Evolutionary conservation across 2,888 invertebrate species (phyloP).

Genomic region (Cantharis lateralis): DNA sequence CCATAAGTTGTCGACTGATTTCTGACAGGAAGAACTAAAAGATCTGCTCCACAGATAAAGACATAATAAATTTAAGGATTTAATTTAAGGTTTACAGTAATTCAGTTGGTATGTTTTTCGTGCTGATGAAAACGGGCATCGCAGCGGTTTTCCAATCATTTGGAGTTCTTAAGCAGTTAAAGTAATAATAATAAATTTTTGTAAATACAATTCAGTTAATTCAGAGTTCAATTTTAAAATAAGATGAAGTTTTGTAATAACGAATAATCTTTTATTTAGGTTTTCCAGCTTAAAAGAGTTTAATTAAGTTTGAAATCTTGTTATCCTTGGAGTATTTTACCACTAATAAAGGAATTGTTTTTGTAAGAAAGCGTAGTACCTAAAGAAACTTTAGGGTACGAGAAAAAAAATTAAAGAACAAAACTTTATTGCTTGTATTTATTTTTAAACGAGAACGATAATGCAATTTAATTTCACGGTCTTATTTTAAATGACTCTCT

Average conservation of each 20-base stretch:
- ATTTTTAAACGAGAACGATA: background rate
- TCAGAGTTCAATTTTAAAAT: too few species aligned
- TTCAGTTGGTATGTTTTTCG: too few species aligned
- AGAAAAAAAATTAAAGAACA: background rate
- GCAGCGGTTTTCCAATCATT: too few species aligned
- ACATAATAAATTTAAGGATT: too few species aligned
- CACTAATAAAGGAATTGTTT: background rate
- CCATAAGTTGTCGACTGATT: too few species aligned
- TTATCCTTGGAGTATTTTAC: background rate
- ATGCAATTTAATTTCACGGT: background rate
- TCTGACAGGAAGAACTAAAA: too few species aligned
- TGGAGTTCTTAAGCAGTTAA: too few species aligned
- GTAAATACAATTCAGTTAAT: too few species aligned
- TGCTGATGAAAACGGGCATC: too few species aligned
- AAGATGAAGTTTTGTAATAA: background rate
- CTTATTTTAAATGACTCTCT: background rate
- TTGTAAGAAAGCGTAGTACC: background rate
- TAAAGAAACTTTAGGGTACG: background rate
- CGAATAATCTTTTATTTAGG: background rate
- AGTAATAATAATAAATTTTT: too few species aligned
- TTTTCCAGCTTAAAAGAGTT: background rate
- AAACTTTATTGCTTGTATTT: background rate
- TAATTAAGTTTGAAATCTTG: background rate
- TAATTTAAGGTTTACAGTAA: too few species aligned
- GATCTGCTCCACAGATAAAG: too few species aligned